Conservation (phyloP, 2,888 invertebrate species). For the Clitarchus hookeri region DNA sequence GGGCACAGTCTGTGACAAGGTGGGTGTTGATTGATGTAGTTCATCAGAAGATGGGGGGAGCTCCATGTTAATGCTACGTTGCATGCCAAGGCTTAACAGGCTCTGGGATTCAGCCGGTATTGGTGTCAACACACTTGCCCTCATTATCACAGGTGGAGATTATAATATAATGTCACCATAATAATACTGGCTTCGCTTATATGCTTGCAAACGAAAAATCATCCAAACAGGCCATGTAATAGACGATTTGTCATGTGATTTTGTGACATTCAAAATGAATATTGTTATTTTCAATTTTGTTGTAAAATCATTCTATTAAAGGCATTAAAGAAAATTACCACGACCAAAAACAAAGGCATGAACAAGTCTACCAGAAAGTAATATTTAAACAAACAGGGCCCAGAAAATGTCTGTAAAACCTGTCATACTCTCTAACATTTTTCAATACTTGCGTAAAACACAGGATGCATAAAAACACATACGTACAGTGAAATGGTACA, state of each 20-base stretch:
- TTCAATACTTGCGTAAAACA: too few relatives aligned
- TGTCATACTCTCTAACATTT: too few relatives aligned
- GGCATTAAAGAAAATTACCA: neutral
- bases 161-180: neutral
- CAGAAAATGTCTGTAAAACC: too few relatives aligned
- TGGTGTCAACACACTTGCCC: neutral
- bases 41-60: neutral
- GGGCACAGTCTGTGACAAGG: neutral
- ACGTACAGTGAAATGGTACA: too few relatives aligned
- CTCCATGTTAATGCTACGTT: neutral
- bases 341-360: too few relatives aligned
- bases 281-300: neutral
- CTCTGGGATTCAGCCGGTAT: neutral
- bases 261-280: neutral
- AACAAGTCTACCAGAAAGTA: too few relatives aligned
- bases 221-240: neutral
- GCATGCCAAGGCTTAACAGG: neutral
- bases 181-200: neutral
- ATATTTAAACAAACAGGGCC: too few relatives aligned
- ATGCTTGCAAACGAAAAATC: neutral
- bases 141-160: neutral
- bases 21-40: neutral
- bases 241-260: neutral
- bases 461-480: too few relatives aligned
- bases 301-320: neutral